Base-by-base conservation (phyloP, 2,888 invertebrate genomes). In the Torymus aiolomorphi region DNA sequence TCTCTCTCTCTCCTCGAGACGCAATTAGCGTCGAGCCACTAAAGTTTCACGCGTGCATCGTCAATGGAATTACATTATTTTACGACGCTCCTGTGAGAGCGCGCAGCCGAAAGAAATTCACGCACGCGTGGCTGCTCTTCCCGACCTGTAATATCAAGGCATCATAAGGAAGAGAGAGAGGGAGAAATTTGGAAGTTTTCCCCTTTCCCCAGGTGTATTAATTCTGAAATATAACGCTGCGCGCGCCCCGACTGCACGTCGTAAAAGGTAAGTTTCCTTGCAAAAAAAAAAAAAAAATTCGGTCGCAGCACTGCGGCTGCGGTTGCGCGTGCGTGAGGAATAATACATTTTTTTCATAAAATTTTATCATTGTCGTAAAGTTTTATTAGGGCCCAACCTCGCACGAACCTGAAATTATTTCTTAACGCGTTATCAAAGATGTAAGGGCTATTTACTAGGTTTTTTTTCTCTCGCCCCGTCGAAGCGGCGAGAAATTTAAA, bases 291-390 rank as follows among this genome's bases (percentile, higher is more conserved):
- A 20, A 20, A 20, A 62, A 59, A 8, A 52, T 16, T 73, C 51
- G 63, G 13, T n/a, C 20, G n/a, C 24, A 42, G 42, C 42, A 42
- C 42, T 42, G 42, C 31, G 31, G 31, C 31, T 3, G 31, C 8
- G 8, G 42, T 42, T 1, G 49, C 52, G 52, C 56, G 54, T 11
- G 20, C 54, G 65, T 24, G 73, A 2, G 62, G 24, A 74, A 61
- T 70, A 31, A 65, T 66, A 66, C 20, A 63, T 42, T 57, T 72
- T 65, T 77, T 77, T 77, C 71, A 71, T 77, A 71, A 77, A 67
- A 63, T 76, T 76, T 76, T 73, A 67, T 73, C 67, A 56, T 54
- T 56, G 18, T 73, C 67, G 61, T 78, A 62, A 78, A 73, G 73
- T 73, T 67, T 78, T 78, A 67, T 62, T 10, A 62, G 18, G n/a